These are phyloP conservation scores for Bilobella aurantiaca DNA, from an alignment of 1,140 invertebrate genomes.

Conservation along the genomic window DNA sequence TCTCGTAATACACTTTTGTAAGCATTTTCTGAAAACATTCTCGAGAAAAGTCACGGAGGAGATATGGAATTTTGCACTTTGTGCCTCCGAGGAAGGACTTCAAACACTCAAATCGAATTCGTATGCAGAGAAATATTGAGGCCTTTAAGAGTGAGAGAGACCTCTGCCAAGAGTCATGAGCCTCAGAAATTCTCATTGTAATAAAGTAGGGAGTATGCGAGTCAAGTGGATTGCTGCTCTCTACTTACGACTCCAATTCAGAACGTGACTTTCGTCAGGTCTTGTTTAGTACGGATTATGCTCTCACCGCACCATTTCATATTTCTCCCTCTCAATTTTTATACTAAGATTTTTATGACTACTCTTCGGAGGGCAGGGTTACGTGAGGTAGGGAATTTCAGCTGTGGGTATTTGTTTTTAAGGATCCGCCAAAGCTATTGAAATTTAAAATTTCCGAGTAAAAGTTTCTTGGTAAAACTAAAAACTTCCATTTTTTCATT, in stretches of 20 bases:
- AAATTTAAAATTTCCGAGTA: too few species aligned
- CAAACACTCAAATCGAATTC: not conserved
- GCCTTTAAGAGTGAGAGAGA: not conserved
- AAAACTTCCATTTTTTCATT: too few species aligned
- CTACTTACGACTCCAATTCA: not conserved
- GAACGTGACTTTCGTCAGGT: not conserved
- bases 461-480: too few species aligned
- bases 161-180: too few species aligned
- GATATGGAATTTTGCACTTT: constrained; percentile 3
- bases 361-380: too few species aligned
- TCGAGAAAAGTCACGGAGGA: not conserved
- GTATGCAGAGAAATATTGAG: not conserved
- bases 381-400: too few species aligned
- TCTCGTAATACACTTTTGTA: not conserved
- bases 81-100: not conserved
- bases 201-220: not conserved
- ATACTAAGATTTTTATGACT: too few species aligned
- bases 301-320: too few species aligned
- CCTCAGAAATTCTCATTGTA: constrained; percentile 6
- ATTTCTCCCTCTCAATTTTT: too few species aligned
- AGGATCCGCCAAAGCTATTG: too few species aligned
- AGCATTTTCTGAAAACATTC: not conserved
- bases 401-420: too few species aligned
- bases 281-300: constrained; percentile 1
- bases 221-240: not conserved